Evolutionary conservation across 2,888 invertebrate genomes (phyloP).

Genomic region (Atherix ibis): DNA sequence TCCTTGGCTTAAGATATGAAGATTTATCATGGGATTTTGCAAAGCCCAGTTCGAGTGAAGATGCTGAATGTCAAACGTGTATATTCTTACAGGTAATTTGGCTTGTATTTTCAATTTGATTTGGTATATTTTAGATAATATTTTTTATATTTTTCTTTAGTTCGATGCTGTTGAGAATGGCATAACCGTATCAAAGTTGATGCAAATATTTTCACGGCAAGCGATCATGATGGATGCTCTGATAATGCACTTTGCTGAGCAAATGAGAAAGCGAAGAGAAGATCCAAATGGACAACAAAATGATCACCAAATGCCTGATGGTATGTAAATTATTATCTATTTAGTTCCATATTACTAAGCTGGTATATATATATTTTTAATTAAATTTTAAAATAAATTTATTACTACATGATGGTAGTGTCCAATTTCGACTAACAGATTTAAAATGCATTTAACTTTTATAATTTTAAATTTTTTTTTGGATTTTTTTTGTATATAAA

Average conservation of each 20-base stretch:
- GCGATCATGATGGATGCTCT: constrained; percentile 78
- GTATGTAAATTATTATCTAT: constrained; percentile 22
- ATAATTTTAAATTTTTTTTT: neutral
- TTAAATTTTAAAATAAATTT: too few species aligned
- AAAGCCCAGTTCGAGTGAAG: constrained; percentile 62
- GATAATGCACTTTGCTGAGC: constrained; percentile 67
- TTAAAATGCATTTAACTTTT: too few species aligned
- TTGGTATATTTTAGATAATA: neutral
- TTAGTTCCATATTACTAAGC: too few species aligned
- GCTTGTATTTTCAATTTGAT: neutral
- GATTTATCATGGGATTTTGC: constrained; percentile 89
- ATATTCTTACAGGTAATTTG: constrained; percentile 59
- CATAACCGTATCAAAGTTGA: constrained; percentile 30
- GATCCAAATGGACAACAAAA: constrained; percentile 25
- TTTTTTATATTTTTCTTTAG: constrained; percentile 16
- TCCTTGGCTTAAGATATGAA: constrained; percentile 72
- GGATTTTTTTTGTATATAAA: neutral
- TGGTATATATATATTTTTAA: too few species aligned
- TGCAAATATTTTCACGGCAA: constrained; percentile 44
- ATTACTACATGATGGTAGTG: too few species aligned
- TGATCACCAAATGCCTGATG: constrained; percentile 31
- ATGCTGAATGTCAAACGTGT: constrained; percentile 76
- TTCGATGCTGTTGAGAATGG: constrained; percentile 33
- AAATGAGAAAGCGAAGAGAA: constrained; percentile 46
- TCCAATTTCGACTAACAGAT: constrained; percentile 10